A percentile compares a stretch with the other conserved stretches of the same genome.
phyloP scores from a whole-genome alignment of 2,888 invertebrate genomes.

The Venustoraphidia nigricollis region DNA sequence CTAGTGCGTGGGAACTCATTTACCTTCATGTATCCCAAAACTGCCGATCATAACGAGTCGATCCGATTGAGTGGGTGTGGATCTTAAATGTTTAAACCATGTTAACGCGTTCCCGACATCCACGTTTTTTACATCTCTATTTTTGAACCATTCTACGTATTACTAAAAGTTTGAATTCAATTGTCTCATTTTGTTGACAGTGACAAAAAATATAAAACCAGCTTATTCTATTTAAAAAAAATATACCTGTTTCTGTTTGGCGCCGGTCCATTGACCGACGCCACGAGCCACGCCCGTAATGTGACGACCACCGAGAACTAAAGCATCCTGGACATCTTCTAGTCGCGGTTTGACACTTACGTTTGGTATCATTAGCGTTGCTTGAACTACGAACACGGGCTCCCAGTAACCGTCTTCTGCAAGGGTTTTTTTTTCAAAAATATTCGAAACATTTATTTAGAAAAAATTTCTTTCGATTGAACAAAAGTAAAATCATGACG shows the following conservation, averaged over 20 bases:
- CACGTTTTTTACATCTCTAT: no score
- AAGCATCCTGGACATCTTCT: conserved; percentile 79
- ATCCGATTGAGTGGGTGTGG: no score
- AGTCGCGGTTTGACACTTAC: conserved; percentile 75
- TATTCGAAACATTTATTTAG: conserved; percentile 10
- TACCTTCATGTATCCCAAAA: no score
- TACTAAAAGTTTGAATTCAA: no score
- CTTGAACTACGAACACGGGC: conserved; percentile 68
- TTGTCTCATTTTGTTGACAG: no score
- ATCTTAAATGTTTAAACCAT: no score
- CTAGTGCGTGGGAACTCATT: no score
- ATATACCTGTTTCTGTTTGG: conserved; percentile 31
- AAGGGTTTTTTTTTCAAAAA: background rate
- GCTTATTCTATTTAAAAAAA: no score
- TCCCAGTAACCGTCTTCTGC: conserved; percentile 24
- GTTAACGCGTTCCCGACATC: no score
- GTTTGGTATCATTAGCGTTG: conserved; percentile 74
- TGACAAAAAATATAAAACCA: no score
- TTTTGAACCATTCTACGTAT: no score
- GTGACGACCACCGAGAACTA: conserved; percentile 65
- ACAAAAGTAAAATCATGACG: background rate
- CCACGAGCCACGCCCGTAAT: conserved; percentile 80
- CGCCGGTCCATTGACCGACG: conserved; percentile 83
- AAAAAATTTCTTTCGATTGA: conserved; percentile 1
- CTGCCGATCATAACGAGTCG: no score